Evolutionary conservation across 2,888 invertebrate species (phyloP).

Genomic region (Cosmorhoe ocellata): DNA sequence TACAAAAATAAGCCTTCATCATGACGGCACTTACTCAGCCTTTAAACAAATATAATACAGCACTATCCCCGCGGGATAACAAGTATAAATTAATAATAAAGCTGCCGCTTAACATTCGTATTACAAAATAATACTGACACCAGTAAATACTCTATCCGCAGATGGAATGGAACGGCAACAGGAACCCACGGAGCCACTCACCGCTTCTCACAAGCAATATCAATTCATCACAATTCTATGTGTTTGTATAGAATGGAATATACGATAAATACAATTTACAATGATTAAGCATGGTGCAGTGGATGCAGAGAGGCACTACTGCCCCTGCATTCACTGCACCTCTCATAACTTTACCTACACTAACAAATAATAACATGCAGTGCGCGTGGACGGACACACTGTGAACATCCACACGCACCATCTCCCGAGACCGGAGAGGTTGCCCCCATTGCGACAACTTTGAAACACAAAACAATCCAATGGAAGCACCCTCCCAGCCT

Average conservation of each 20-base stretch:
- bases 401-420: slow-evolving; percentile 39
- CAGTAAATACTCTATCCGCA: slow-evolving; percentile 75
- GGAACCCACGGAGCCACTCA: slow-evolving; percentile 67
- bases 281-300: slow-evolving; percentile 61
- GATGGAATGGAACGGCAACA: slow-evolving; percentile 75
- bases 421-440: slow-evolving; percentile 37
- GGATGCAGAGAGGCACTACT: slow-evolving; percentile 33
- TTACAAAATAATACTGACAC: slow-evolving; percentile 82
- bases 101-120: slow-evolving; percentile 80
- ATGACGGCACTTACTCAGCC: slow-evolving; percentile 72
- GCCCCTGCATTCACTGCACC: slow-evolving; percentile 32
- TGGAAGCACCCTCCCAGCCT: slow-evolving; percentile 37
- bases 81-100: slow-evolving; percentile 81
- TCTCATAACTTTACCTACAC: slow-evolving; percentile 55
- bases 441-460: slow-evolving; percentile 43
- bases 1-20: slow-evolving; percentile 77
- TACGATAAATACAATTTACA: slow-evolving; percentile 75
- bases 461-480: slow-evolving; percentile 53
- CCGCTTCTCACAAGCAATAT: slow-evolving; percentile 59
- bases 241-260: slow-evolving; percentile 68
- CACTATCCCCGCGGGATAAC: slow-evolving; percentile 78
- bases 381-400: slow-evolving; percentile 36
- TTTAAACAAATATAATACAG: slow-evolving; percentile 81
- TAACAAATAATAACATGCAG: slow-evolving; percentile 72
- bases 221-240: slow-evolving; percentile 74